These are phyloP conservation scores for Leuciscus waleckii DNA, from an alignment of 2,797 vertebrate genomes.

Conservation along the genomic window DNA sequence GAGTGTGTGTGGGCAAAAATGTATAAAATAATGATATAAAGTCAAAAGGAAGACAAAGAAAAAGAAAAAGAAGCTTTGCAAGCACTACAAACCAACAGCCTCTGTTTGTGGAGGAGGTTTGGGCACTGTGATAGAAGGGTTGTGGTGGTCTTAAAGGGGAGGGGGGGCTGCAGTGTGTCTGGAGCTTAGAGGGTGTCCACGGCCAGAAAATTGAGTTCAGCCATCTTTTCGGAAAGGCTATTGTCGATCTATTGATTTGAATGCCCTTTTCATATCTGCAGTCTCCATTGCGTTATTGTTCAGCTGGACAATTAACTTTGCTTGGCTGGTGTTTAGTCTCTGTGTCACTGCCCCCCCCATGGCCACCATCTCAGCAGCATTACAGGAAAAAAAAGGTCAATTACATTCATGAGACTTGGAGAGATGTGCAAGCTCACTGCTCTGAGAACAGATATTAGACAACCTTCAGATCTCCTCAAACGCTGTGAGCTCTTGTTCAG, in stretches of 20 bases:
- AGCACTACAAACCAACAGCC: conserved; percentile 11
- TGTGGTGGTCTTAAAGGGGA: conserved; percentile 2
- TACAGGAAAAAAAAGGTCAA: conserved; percentile 95
- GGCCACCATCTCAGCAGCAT: conserved; percentile 81
- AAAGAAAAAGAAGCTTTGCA: background rate
- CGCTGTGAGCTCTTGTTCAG: conserved; percentile 67
- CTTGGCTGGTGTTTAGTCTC: conserved; percentile 84
- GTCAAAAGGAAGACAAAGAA: background rate
- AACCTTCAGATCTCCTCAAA: conserved; percentile 92
- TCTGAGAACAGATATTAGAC: conserved; percentile 87
- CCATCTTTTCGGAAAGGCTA: conserved; percentile 89
- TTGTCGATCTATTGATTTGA: conserved; percentile 95
- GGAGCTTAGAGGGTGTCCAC: conserved; percentile 58
- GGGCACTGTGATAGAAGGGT: background rate
- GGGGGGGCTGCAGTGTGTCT: conserved; percentile 14
- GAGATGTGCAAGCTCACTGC: conserved; percentile 86
- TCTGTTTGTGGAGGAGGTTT: conserved; percentile 5
- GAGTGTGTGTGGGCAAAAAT: too few species aligned
- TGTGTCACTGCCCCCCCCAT: conserved; percentile 67
- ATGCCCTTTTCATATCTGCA: conserved; percentile 96
- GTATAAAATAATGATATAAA: background rate
- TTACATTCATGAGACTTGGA: conserved; percentile 94
- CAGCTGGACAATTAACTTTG: conserved; percentile 94
- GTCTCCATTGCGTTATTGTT: conserved; percentile 86
- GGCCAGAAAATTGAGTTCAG: conserved; percentile 92